Evolutionary conservation across 2,888 invertebrate species (phyloP), one percentile per base, ranked within the genome.

Genomic region (Synergus umbraculus): DNA sequence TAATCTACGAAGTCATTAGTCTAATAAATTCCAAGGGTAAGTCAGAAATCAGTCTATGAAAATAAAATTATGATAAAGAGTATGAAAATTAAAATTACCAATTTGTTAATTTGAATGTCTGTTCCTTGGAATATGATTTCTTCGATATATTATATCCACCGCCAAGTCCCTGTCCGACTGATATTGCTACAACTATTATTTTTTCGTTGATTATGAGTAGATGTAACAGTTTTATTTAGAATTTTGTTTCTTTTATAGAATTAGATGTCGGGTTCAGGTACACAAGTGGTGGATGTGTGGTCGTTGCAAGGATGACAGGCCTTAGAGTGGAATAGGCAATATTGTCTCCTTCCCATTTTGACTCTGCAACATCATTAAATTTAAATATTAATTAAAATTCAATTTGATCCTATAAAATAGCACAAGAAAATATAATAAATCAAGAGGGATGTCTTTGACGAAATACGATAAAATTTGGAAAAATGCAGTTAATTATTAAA

Each of bases 291-390:
- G 89, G 91, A 88, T 88, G 87, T 87, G 86, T 89, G 86, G 88
- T 91, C 88, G 88, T 89, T 88, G 83, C 87, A 88, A 90, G 91
- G 91, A 91, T 91, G 90, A 91, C 92, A 92, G 91, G 91, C 90
- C 90, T 91, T 88, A 91, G 88, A 85, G 90, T 91, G 90, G 91
- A 91, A 92, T 87, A 89, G 89, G 88, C 90, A 89, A 86, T 89
- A 87, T 83, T 90, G 88, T 89, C 88, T 90, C 90, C 92, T 92
- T 92, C 90, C 92, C 92, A 92, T 92, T 91, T 92, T 92, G 92
- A 91, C 91, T 85, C 92, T 92, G 87, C 79, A 63, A 15, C 15
- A 10, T 3, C 3, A 54, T 54, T 54, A 9, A n/a, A 54, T 54
- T n/a, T 46, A 46, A 4, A 13, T 46, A 13, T 46, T 4, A 46